Evolutionary conservation across 2,113 vertebrate species (phyloP), one percentile per base, ranked within the genome.

Genomic region (Corythaeola cristata): DNA sequence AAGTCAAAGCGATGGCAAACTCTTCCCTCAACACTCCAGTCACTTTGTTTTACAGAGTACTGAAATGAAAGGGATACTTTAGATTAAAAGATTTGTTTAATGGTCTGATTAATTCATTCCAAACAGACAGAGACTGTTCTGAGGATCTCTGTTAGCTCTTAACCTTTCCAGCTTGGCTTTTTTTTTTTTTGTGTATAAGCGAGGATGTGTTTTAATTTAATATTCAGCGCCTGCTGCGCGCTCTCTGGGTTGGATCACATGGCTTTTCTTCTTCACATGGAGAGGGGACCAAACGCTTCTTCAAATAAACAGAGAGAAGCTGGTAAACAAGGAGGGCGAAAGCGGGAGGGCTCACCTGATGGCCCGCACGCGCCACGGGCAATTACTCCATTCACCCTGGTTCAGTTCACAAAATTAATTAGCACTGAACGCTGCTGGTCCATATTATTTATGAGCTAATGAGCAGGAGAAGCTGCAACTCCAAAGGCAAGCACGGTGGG

Each of bases 71-170:
- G 96, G 95, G 97, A 97, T 97, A 96, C 96, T 98, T 98, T 89
- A 98, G 97, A 98, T 98, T 95, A 98, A 97, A 98, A 98, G 98
- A 98, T 97, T 95, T 98, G 95, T 96, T 98, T 98, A 98, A 98
- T 97, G 96, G 97, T 95, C 97, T 97, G 97, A 98, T 98, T 98
- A 98, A 98, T 98, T 98, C 97, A 98, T 97, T 97, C 96, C 97
- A 98, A 96, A 98, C 95, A 98, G 96, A 97, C 93, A 78, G 72
- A 97, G 94, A 92, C 64, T 97, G 90, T 94, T 97, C 96, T 95
- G 80, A 85, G 91, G 89, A 97, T 96, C 93, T 96, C 90, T 81
- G 94, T 96, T 96, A 92, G 95, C 95, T 98, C 97, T 98, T 97
- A 98, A 98, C 97, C 96, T 98, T 98, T 97, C 93, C 95, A 88